These are phyloP conservation scores for Andricus quercusramuli DNA, from an alignment of 2,888 invertebrate species.

Conservation along the genomic window DNA sequence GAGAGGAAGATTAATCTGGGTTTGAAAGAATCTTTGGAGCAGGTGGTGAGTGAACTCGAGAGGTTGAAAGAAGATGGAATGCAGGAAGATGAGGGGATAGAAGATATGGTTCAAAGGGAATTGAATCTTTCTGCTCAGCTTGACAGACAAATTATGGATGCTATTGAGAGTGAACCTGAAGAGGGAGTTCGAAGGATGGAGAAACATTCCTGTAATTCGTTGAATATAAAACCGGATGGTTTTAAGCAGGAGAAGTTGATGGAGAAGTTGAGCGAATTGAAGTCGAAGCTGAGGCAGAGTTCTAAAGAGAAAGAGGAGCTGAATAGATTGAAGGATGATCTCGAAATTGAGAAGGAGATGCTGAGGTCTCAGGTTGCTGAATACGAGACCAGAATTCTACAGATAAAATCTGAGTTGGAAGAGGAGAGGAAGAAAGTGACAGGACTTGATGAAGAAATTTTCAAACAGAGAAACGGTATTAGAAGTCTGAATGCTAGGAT, in stretches of 20 bases:
- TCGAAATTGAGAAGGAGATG: slow-evolving; percentile 72
- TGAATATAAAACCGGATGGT: slow-evolving; percentile 57
- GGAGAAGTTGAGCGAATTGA: slow-evolving; percentile 60
- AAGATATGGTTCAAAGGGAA: slow-evolving; percentile 80
- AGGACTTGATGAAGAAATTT: slow-evolving; percentile 68
- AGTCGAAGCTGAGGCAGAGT: slow-evolving; percentile 61
- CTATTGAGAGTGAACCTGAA: slow-evolving; percentile 79
- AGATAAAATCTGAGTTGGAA: slow-evolving; percentile 69
- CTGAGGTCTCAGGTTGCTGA: slow-evolving; percentile 71
- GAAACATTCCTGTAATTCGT: slow-evolving; percentile 58
- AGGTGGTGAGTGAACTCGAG: slow-evolving; percentile 64
- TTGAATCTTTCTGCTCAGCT: slow-evolving; percentile 82
- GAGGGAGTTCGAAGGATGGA: slow-evolving; percentile 57
- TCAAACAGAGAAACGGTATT: slow-evolving; percentile 65
- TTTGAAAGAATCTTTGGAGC: slow-evolving; percentile 65
- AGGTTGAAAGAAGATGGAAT: slow-evolving; percentile 45
- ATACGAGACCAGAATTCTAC: slow-evolving; percentile 72
- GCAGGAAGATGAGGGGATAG: slow-evolving; percentile 66
- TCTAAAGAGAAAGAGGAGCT: slow-evolving; percentile 69
- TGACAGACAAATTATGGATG: slow-evolving; percentile 82
- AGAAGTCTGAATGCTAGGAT: slow-evolving; percentile 68
- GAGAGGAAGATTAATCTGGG: slow-evolving; percentile 79
- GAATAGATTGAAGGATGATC: slow-evolving; percentile 67
- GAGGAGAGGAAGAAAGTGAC: slow-evolving; percentile 67
- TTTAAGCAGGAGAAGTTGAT: slow-evolving; percentile 43